A percentile compares a stretch with the other conserved stretches of the same genome.
Conservation (phyloP, 2,113 vertebrate genomes). For the Cyanoliseus patagonus region DNA sequence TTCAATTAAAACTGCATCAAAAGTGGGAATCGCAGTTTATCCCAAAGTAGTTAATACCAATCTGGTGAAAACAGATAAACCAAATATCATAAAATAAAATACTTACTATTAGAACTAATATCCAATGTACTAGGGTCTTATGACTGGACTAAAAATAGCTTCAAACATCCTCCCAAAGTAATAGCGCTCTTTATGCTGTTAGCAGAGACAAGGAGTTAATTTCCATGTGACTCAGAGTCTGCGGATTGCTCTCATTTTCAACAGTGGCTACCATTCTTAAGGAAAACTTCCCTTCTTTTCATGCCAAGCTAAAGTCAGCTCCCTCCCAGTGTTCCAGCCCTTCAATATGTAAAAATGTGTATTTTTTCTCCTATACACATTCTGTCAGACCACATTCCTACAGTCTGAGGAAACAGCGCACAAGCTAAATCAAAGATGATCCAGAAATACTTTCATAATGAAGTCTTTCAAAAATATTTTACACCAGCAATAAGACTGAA, state of each 20-base stretch:
- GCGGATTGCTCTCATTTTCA: not conserved
- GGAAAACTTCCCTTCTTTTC: not conserved
- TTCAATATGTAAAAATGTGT: not conserved
- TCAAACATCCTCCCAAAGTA: not conserved
- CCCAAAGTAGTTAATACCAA: not conserved
- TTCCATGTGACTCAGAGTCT: not conserved
- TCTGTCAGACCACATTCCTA: not conserved
- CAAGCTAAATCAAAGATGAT: not conserved
- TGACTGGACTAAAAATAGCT: conserved; percentile 1
- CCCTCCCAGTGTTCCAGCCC: not conserved
- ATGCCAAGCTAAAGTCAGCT: not conserved
- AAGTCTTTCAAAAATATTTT: not conserved
- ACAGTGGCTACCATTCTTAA: not conserved
- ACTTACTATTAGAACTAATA: not conserved
- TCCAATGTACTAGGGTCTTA: not conserved
- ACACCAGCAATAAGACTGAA: not conserved
- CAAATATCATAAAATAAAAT: not conserved
- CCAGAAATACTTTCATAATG: not conserved
- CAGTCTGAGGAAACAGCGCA: not conserved
- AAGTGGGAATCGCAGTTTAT: not conserved
- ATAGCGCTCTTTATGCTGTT: not conserved
- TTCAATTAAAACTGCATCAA: not conserved
- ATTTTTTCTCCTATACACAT: not conserved
- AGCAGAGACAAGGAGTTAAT: not conserved
- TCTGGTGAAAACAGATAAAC: not conserved